Evolutionary conservation across 2,797 vertebrate species (phyloP), one percentile per base, ranked within the genome.

Genomic region (Hyperoplus lanceolatus): DNA sequence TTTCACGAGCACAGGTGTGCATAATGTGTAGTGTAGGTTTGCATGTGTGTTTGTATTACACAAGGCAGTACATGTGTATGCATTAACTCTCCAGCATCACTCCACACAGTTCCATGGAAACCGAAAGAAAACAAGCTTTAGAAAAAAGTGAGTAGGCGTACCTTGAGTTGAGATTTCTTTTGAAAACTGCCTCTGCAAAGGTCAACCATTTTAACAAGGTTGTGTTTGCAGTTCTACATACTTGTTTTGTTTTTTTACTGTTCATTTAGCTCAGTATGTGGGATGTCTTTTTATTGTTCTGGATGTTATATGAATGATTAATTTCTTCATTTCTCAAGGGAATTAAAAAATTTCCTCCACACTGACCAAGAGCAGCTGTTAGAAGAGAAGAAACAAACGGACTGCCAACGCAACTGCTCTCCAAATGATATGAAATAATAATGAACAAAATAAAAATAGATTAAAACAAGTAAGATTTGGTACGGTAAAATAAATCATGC

Each of bases 201-300:
- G 58, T 79, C 45, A 55, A 21, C 21, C 18, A 57, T 77, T 69
- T 53, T 9, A 64, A 74, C 46, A 72, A 48, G 55, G 58, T 71
- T 43, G 3, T 57, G 9, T 56, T 66, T 73, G 45, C 64, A 18
- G 42, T 13, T 59, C 41, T n/a, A 1, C n/a, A 48, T 8, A 18
- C 14, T 4, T 38, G 15, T 56, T 43, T 1, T 13, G 46, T 36
- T 50, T 51, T 59, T 39, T 61, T 59, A 42, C 38, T 65, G 50
- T 11, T 65, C 16, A 38, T 50, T 43, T 9, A 21, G 10, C 42
- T 8, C n/a, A 56, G 38, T 38, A 29, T 59, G 46, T 8, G 10
- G 21, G 39, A 36, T 41, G 51, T 62, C 11, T 54, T 41, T 55
- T 29, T 49, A 10, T 4, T 60, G n/a, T 36, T 41, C 15, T 64